These are phyloP conservation scores for Melinopterus prodromus DNA, from an alignment of 2,888 invertebrate species.

Conservation along the genomic window DNA sequence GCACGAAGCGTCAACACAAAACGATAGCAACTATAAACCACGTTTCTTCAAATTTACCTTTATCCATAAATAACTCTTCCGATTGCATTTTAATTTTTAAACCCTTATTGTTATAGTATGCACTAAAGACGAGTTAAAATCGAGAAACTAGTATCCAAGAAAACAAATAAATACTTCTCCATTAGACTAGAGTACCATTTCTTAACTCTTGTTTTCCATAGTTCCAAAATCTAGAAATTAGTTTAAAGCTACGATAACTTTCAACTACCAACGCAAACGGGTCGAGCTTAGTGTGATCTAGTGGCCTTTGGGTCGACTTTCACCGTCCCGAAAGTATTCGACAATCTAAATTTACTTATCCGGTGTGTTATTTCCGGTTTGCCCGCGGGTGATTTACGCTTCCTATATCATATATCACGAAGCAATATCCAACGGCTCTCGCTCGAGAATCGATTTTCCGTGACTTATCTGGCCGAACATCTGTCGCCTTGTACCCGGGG, in stretches of 20 bases:
- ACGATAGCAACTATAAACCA: too few species aligned
- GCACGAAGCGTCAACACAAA: too few species aligned
- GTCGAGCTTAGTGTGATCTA: background rate
- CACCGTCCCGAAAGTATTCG: background rate
- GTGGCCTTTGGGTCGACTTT: background rate
- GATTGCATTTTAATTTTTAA: too few species aligned
- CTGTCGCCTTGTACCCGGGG: background rate
- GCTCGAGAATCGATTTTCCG: background rate
- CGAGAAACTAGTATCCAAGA: too few species aligned
- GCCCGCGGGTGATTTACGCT: background rate
- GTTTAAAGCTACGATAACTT: background rate
- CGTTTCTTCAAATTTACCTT: too few species aligned
- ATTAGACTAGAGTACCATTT: too few species aligned
- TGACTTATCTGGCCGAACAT: background rate
- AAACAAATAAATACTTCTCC: too few species aligned
- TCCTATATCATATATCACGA: constrained; percentile 4
- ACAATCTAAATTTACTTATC: constrained; percentile 4
- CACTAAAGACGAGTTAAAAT: too few species aligned
- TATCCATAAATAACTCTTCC: too few species aligned
- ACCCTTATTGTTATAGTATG: too few species aligned
- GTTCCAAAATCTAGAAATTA: background rate
- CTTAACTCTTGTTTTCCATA: too few species aligned
- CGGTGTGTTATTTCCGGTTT: constrained; percentile 4
- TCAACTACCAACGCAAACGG: background rate
- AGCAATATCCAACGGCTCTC: background rate